Evolutionary conservation across 37 sponge, comb jelly and placozoan genomes (phyloP), one percentile per base, ranked within the genome.

Genomic region (Oscarella lobularis): DNA sequence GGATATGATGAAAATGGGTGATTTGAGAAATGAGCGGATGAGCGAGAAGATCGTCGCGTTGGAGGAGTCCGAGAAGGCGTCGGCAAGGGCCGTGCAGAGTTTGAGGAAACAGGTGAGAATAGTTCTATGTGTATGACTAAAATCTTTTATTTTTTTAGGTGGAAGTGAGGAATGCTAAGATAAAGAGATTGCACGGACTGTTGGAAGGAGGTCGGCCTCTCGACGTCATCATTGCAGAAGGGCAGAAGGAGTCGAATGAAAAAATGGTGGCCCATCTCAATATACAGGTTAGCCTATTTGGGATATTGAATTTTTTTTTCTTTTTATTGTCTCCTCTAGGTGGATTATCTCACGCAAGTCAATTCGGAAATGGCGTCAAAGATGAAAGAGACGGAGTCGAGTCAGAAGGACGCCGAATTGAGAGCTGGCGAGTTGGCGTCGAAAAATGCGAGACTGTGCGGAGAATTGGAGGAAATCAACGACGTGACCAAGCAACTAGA

Each of bases 181-280:
- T 98, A 38, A 92, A 91, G 82, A 72, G 99, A 41, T 83, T 98
- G 39, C 82, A 40, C 0, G 79, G 81, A 33, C 74, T 87, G 76
- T 76, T 98, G 77, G 83, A 80, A 30, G 95, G 92, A 37, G 99
- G 99, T 0, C 68, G 99, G 29, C 99, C 99, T 1, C 86, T 90
- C 0, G 92, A 98, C 74, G 95, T 89, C 32, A 77, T 98, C 73
- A 82, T 83, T 5, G 77, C 78, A 27, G 92, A 91, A 54, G 92
- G 90, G 9, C 76, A 86, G 65, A 78, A 79, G 33, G 87, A 84
- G 3, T 82, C 75, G 67, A 85, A 83, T 60, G 99, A 94, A 31
- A 82, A 82, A 72, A 85, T 91, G 77, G 84, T 94, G 37, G 94
- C 95, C n/a, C 99, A 98, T 66, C 83, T 98, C 37, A 98, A 91